A percentile compares a stretch with the other conserved stretches of the same genome.
These are phyloP conservation scores for Lerista edwardsae DNA, from an alignment of 2,797 vertebrate species.

Conservation along the genomic window DNA sequence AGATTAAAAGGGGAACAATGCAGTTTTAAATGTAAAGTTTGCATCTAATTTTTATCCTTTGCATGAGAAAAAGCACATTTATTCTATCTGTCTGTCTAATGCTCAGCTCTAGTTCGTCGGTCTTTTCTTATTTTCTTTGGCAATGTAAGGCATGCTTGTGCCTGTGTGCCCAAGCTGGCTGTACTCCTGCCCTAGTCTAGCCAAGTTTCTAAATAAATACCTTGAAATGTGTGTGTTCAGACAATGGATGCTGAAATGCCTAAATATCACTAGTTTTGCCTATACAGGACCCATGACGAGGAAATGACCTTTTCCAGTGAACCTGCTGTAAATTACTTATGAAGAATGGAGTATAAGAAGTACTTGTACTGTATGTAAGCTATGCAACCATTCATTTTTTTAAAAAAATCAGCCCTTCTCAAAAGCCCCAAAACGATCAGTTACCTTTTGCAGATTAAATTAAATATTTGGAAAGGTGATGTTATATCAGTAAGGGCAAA, in stretches of 20 bases:
- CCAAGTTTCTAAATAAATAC: conserved; percentile 67
- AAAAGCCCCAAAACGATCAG: neutral
- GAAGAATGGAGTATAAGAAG: neutral
- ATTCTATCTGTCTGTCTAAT: conserved; percentile 83
- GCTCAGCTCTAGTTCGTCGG: conserved; percentile 77
- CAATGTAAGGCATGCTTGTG: conserved; percentile 67
- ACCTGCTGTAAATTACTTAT: neutral
- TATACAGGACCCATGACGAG: conserved; percentile 30
- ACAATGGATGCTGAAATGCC: conserved; percentile 43
- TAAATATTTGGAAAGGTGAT: conserved; percentile 19
- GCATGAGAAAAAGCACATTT: conserved; percentile 86
- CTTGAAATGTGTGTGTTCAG: conserved; percentile 55
- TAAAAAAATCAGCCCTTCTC: neutral
- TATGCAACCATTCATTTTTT: neutral
- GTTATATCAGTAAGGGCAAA: neutral
- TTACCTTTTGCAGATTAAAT: conserved; percentile 15
- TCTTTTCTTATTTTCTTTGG: conserved; percentile 79
- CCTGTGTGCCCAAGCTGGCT: conserved; percentile 67
- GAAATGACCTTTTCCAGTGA: conserved; percentile 27
- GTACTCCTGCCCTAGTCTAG: conserved; percentile 68
- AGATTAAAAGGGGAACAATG: conserved; percentile 97
- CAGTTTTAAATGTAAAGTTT: conserved; percentile 98
- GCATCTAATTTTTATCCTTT: conserved; percentile 88
- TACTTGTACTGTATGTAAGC: conserved; percentile 5
- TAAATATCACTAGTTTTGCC: conserved; percentile 53